Evolutionary conservation across 2,797 vertebrate species (phyloP).

Genomic region (Sciurus vulgaris): DNA sequence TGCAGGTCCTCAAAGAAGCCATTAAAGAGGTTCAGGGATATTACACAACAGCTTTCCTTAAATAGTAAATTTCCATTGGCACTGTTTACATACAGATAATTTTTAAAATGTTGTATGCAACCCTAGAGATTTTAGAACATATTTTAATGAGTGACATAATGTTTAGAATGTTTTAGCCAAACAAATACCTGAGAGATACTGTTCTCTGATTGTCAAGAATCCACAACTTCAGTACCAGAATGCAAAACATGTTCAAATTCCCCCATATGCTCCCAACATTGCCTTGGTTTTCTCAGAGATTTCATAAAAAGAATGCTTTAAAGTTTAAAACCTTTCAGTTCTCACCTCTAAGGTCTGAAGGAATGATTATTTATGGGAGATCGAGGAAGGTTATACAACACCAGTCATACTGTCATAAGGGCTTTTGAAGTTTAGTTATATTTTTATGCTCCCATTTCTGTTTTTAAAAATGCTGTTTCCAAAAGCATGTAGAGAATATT

Average conservation of each 20-base stretch:
- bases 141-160: conserved; percentile 62
- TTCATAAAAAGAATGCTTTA: conserved; percentile 67
- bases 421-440: conserved; percentile 60
- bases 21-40: conserved; percentile 59
- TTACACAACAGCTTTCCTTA: conserved; percentile 31
- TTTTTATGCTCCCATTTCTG: conserved; percentile 65
- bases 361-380: conserved; percentile 41
- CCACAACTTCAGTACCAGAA: not conserved
- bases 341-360: conserved; percentile 41
- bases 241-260: conserved; percentile 40
- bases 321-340: conserved; percentile 55
- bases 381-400: conserved; percentile 26
- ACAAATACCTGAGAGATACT: conserved; percentile 54
- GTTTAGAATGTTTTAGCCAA: conserved; percentile 60
- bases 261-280: not conserved
- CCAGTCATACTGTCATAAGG: conserved; percentile 4
- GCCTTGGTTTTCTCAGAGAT: conserved; percentile 45
- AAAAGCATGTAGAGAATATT: not conserved
- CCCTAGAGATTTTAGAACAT: conserved; percentile 49
- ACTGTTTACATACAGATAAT: conserved; percentile 1
- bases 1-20: conserved; percentile 50
- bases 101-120: conserved; percentile 61
- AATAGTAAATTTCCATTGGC: conserved; percentile 37
- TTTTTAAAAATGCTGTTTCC: conserved; percentile 27
- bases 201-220: conserved; percentile 44